Evolutionary conservation across 2,113 vertebrate species (phyloP).

Genomic region (Eupsittula cactorum): DNA sequence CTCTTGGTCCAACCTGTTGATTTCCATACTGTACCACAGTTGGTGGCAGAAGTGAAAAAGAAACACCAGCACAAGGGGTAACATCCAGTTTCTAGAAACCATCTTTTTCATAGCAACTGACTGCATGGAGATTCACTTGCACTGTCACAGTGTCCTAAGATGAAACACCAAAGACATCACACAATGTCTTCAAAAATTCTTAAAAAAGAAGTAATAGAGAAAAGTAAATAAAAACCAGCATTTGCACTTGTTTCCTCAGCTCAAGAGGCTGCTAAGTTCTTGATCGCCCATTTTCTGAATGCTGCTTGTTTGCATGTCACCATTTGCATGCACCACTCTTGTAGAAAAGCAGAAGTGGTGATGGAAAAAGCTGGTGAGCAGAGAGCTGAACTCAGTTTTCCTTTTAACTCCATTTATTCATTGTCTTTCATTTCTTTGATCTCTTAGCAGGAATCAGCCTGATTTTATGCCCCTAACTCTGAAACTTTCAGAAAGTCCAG

Average conservation of each 20-base stretch:
- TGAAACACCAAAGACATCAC: background rate
- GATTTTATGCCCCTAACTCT: background rate
- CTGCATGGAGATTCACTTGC: background rate
- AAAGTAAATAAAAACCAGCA: background rate
- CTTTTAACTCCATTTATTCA: background rate
- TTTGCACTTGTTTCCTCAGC: background rate
- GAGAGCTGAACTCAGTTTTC: background rate
- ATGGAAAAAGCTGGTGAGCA: background rate
- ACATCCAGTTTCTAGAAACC: background rate
- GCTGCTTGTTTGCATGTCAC: background rate
- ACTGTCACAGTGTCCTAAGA: background rate
- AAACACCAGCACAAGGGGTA: background rate
- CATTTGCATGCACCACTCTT: rapidly evolving
- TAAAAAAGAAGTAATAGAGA: background rate
- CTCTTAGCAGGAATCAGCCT: background rate
- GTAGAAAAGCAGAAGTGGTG: background rate
- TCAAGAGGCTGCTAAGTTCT: background rate
- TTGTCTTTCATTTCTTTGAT: background rate
- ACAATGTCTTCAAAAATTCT: background rate
- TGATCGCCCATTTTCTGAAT: background rate
- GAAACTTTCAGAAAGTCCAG: background rate
- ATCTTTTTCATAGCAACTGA: background rate
- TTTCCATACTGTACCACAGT: background rate
- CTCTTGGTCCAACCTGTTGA: background rate
- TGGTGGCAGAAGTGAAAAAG: background rate